phyloP scores from a whole-genome alignment of 2,113 vertebrate genomes.

The Ornithorhynchus anatinus region DNA sequence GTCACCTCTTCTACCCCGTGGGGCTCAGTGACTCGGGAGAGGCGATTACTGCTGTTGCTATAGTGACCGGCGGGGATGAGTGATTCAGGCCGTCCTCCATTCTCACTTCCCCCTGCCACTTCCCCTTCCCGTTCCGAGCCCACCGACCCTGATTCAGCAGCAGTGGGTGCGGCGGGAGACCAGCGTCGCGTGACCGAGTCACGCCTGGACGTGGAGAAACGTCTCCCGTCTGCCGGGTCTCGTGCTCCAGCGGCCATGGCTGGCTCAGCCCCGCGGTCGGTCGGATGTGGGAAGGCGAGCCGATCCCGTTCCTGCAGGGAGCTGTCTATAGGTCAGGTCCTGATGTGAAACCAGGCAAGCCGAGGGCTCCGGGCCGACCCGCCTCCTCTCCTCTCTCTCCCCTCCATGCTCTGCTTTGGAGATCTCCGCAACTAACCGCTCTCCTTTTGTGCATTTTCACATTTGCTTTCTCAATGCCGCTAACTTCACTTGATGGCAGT shows the following conservation, averaged over 20 bases:
- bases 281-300: neutral
- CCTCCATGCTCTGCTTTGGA: neutral
- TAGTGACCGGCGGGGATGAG: too few relatives aligned
- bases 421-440: neutral
- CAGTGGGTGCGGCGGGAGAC: neutral
- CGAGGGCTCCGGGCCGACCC: neutral
- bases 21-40: neutral
- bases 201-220: neutral
- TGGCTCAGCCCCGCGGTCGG: too few relatives aligned
- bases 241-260: neutral
- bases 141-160: constrained; percentile 38
- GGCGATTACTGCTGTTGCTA: too few relatives aligned
- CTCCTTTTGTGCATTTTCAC: constrained; percentile 29
- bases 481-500: too few relatives aligned
- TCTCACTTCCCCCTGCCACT: neutral
- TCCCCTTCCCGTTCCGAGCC: neutral
- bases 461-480: constrained; percentile 18
- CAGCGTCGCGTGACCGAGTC: neutral
- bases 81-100: neutral
- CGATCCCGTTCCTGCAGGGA: neutral
- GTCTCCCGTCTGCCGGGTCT: neutral
- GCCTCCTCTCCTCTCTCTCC: neutral
- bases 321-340: neutral
- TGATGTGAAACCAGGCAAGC: neutral
- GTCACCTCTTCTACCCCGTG: neutral